phyloP scores from a whole-genome alignment of 2,113 vertebrate genomes.

The Oncorhynchus nerka region DNA sequence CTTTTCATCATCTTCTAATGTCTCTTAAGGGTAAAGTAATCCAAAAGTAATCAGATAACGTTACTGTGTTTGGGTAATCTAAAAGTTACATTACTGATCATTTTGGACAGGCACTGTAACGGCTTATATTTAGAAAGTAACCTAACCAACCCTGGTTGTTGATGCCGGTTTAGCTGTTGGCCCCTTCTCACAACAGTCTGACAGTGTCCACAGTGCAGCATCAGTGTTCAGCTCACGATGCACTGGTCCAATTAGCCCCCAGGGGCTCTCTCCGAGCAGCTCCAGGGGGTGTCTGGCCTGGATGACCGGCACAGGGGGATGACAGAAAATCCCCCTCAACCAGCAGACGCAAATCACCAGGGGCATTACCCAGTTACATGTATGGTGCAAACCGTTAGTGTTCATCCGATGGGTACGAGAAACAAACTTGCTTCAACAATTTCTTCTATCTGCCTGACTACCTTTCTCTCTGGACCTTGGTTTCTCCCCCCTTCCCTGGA shows the following conservation, averaged over 20 bases:
- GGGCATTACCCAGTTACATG: neutral
- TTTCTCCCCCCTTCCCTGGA: slow-evolving; percentile 1
- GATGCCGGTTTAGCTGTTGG: neutral
- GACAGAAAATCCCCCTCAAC: neutral
- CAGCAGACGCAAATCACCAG: neutral
- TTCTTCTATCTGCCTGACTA: neutral
- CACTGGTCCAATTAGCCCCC: neutral
- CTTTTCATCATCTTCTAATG: no score
- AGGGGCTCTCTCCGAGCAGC: neutral
- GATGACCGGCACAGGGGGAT: neutral
- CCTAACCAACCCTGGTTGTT: neutral
- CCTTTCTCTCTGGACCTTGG: neutral
- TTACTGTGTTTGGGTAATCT: no score
- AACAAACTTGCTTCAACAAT: neutral
- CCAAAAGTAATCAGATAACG: no score
- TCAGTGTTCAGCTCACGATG: neutral
- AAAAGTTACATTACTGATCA: no score
- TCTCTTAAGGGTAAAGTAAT: no score
- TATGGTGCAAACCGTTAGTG: neutral
- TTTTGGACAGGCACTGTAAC: no score
- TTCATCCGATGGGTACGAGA: neutral
- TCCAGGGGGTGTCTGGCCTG: neutral
- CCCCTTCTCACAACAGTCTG: neutral
- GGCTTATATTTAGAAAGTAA: no score
- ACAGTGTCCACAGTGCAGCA: neutral